phyloP scores from a whole-genome alignment of 2,113 vertebrate genomes.

The Hemiscyllium ocellatum region DNA sequence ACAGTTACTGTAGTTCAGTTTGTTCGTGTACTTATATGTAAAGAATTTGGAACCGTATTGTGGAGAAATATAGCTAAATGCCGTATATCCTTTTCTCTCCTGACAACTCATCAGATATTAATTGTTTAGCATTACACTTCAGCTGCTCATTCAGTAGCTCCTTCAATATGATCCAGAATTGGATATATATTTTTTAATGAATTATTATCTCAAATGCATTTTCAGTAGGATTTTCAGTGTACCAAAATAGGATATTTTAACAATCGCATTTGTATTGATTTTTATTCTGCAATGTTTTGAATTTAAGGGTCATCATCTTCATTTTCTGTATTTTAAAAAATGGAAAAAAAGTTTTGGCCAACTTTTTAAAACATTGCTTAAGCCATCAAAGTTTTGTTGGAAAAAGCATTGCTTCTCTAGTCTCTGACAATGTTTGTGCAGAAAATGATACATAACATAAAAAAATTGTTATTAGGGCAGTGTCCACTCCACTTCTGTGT shows the following conservation, averaged over 20 bases:
- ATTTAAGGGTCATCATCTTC: neutral
- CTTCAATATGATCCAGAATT: neutral
- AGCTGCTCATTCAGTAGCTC: neutral
- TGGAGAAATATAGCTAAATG: neutral
- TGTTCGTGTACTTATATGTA: neutral
- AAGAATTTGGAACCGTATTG: neutral
- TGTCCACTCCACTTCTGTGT: neutral
- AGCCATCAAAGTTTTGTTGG: neutral
- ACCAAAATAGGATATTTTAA: neutral
- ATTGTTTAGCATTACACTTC: neutral
- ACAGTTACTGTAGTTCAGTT: neutral
- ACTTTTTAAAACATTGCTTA: neutral
- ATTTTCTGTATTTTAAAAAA: neutral
- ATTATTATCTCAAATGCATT: neutral
- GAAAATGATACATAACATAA: neutral
- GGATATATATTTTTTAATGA: neutral
- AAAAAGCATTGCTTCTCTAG: neutral
- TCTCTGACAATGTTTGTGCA: neutral
- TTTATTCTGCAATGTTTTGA: neutral
- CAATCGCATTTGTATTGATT: neutral
- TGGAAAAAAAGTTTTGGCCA: neutral
- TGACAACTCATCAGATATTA: neutral
- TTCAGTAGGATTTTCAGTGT: neutral
- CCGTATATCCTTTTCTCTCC: neutral
- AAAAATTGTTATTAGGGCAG: neutral